phyloP scores from a whole-genome alignment of 1,140 invertebrate species.

The Neodiprion lecontei region DNA sequence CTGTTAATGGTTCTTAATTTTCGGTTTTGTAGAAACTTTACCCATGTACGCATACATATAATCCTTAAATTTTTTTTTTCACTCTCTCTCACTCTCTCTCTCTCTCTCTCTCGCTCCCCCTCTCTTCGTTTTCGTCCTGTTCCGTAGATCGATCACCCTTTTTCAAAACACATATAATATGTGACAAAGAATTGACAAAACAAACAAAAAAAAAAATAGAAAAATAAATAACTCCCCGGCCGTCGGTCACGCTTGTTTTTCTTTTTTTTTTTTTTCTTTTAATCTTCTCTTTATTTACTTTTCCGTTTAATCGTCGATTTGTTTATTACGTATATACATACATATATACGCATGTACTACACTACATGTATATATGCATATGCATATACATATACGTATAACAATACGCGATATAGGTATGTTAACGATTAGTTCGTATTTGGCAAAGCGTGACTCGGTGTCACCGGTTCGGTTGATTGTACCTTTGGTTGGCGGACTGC shows the following conservation, averaged over 20 bases:
- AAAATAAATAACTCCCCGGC: background rate
- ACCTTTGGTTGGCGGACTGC: conserved; percentile 61
- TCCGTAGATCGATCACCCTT: no score
- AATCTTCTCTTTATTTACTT: conserved; percentile 6
- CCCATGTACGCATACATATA: background rate
- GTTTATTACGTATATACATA: background rate
- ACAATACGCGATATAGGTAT: no score
- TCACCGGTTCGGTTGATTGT: conserved; percentile 23
- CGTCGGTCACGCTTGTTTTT: background rate
- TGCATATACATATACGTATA: no score
- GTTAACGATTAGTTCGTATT: no score
- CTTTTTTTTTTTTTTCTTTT: conserved; percentile 9
- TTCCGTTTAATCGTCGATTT: background rate
- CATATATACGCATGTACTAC: no score
- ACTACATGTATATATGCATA: no score
- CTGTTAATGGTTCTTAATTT: no score
- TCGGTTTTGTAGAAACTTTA: no score
- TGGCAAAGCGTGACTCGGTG: background rate
- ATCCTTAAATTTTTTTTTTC: background rate
- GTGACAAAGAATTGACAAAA: no score
- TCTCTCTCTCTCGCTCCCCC: background rate
- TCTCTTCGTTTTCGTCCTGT: background rate
- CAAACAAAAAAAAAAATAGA: no score
- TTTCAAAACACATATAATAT: background rate
- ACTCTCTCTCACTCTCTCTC: no score